Evolutionary conservation across 37 sponge, comb jelly and placozoan species (phyloP).

Genomic region (Oscarella lobularis): DNA sequence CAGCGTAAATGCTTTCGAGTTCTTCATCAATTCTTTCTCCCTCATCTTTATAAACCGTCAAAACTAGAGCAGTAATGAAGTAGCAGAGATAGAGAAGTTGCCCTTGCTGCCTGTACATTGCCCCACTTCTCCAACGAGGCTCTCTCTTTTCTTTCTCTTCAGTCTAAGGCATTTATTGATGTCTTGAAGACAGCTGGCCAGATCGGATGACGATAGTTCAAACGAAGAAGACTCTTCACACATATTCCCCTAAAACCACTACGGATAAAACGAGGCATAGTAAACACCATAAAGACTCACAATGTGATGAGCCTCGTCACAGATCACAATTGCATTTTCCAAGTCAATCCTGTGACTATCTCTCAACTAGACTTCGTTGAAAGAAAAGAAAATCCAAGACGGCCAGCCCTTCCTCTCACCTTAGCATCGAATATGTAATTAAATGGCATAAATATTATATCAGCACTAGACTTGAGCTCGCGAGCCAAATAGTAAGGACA

Average conservation of each 20-base stretch:
- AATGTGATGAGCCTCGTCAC: constrained; percentile 90
- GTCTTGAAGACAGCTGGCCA: constrained; percentile 68
- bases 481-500: constrained; percentile 87
- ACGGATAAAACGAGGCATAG: background rate
- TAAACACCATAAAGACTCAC: constrained; percentile 19
- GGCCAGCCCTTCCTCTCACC: background rate
- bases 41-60: constrained; percentile 4
- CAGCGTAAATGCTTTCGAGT: constrained; percentile 16
- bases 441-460: constrained; percentile 95
- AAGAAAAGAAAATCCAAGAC: background rate
- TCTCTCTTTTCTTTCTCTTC: constrained; percentile 15
- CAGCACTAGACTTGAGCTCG: constrained; percentile 66
- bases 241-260: constrained; percentile 46
- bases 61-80: background rate
- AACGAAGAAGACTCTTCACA: constrained; percentile 93
- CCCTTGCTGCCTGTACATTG: background rate
- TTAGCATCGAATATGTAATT: constrained; percentile 85
- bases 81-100: background rate
- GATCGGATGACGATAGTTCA: constrained; percentile 74
- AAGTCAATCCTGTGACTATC: constrained; percentile 66
- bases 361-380: constrained; percentile 26
- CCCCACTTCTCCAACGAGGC: background rate
- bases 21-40: constrained; percentile 14
- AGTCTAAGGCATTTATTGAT: constrained; percentile 28
- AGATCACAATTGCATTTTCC: constrained; percentile 64